phyloP scores from a whole-genome alignment of 2,797 vertebrate genomes.

The Centroberyx gerrardi region DNA sequence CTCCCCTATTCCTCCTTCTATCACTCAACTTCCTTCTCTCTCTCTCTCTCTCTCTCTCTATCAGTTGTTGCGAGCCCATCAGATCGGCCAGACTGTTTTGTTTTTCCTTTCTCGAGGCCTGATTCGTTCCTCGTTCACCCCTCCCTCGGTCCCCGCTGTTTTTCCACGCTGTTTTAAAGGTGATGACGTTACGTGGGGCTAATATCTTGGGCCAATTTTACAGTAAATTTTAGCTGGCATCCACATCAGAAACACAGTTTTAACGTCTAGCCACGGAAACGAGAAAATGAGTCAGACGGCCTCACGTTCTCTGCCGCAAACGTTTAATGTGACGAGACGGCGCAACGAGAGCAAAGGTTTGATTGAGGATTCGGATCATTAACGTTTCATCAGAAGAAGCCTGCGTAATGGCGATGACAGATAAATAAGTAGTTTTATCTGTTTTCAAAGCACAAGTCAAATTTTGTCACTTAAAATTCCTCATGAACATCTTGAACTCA shows the following conservation, averaged over 20 bases:
- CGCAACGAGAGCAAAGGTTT: not conserved
- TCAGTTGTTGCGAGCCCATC: slow-evolving; percentile 54
- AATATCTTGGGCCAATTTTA: slow-evolving; percentile 2
- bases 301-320: not conserved
- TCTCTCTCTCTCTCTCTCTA: slow-evolving; percentile 16
- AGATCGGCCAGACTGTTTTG: slow-evolving; percentile 37
- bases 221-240: slow-evolving; percentile 7
- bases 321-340: not conserved
- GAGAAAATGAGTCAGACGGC: too few species aligned
- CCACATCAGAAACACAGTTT: slow-evolving; percentile 1
- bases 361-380: not conserved
- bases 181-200: not conserved
- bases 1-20: not conserved
- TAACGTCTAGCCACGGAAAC: too few species aligned
- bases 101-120: slow-evolving; percentile 35
- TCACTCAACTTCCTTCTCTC: not conserved
- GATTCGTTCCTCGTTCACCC: not conserved
- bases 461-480: too few species aligned
- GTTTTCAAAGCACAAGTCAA: too few species aligned
- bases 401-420: not conserved
- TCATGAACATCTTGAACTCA: too few species aligned
- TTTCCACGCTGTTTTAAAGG: slow-evolving; percentile 33
- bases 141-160: not conserved
- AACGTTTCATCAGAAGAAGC: not conserved
- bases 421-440: too few species aligned